Percentiles rank a stretch among this genome's conserved stretches.
These are phyloP conservation scores for Monodelphis domestica DNA, from an alignment of 2,797 vertebrate species.

Conservation along the genomic window DNA sequence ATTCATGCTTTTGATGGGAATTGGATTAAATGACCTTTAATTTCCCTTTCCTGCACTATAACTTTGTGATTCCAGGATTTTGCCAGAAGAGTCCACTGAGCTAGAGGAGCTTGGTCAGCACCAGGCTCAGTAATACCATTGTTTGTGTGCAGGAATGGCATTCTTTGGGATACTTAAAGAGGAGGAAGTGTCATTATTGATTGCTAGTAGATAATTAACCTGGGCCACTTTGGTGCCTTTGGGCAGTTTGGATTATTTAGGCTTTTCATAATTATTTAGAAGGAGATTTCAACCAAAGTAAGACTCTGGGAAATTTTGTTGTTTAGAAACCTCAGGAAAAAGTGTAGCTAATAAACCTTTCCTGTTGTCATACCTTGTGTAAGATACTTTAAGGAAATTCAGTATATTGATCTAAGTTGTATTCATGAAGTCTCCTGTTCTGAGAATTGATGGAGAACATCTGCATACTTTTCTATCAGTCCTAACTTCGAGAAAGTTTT, in stretches of 20 bases:
- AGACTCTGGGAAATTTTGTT: background rate
- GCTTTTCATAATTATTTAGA: no score
- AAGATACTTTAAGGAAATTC: background rate
- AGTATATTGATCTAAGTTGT: no score
- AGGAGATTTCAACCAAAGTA: background rate
- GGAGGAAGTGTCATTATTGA: background rate
- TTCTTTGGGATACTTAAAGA: background rate
- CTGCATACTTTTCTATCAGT: background rate
- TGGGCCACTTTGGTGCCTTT: background rate
- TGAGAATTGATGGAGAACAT: background rate
- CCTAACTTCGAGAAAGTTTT: background rate
- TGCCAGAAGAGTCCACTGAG: background rate
- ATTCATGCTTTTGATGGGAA: background rate
- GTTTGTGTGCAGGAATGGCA: background rate
- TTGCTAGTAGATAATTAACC: background rate
- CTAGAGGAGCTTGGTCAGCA: background rate
- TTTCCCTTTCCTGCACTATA: background rate
- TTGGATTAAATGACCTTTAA: background rate
- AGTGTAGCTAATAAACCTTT: background rate
- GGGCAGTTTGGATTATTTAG: background rate
- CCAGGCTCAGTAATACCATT: background rate
- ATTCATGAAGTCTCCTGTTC: background rate
- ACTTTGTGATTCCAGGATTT: background rate
- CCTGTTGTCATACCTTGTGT: background rate
- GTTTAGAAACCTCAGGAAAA: background rate